These are phyloP conservation scores for Petrocephalus sullivani DNA, from an alignment of 2,797 vertebrate species.

Conservation along the genomic window DNA sequence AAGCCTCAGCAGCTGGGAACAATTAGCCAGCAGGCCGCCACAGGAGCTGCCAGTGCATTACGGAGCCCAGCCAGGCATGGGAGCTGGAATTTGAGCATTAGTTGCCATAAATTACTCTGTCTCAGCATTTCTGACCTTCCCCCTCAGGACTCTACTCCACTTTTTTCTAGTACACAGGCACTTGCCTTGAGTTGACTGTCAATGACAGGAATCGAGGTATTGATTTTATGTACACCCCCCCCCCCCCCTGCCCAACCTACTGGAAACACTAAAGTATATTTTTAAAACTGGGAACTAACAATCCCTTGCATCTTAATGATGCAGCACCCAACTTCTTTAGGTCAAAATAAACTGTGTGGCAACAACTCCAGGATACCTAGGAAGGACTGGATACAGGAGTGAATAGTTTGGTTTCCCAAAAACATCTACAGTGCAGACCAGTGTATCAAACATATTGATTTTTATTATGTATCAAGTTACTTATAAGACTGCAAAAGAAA, in stretches of 20 bases:
- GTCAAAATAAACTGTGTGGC: not conserved
- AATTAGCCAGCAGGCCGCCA: conserved; percentile 65
- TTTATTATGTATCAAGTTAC: not conserved
- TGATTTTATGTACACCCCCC: not conserved
- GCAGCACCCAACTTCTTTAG: not conserved
- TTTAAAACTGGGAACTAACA: not conserved
- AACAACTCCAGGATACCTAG: not conserved
- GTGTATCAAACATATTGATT: not conserved
- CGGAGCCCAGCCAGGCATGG: conserved; percentile 38
- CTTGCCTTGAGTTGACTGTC: conserved; percentile 2
- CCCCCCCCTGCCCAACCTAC: not conserved
- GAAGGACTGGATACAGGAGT: not conserved
- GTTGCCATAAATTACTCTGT: conserved; percentile 40
- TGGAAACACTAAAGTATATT: not conserved
- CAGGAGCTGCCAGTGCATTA: conserved; percentile 56
- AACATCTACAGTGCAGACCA: not conserved
- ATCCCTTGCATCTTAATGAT: not conserved
- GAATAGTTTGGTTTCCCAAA: not conserved
- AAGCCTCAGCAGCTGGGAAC: conserved; percentile 61
- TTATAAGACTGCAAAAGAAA: conserved; percentile 29
- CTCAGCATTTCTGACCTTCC: conserved; percentile 6
- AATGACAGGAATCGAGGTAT: not conserved
- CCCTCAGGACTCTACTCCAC: not conserved
- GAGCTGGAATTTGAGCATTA: conserved; percentile 37
- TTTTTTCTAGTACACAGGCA: not conserved